Percentiles rank a stretch among this genome's conserved stretches.
phyloP scores from a whole-genome alignment of 2,888 invertebrate species.

The Caenorhabditis drosophilae region DNA sequence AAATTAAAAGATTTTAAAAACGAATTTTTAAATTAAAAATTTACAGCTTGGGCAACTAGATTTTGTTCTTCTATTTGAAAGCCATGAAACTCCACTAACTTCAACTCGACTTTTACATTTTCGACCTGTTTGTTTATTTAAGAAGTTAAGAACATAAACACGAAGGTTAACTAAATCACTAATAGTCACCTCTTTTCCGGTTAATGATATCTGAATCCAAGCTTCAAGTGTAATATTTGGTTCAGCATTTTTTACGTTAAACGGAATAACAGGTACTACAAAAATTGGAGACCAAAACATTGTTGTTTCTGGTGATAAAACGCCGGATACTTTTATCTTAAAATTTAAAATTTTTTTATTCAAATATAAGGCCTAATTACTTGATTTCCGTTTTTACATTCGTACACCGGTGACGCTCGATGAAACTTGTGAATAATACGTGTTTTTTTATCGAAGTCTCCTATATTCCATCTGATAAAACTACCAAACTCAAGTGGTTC shows the following conservation, averaged over 20 bases:
- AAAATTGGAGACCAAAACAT: conserved; percentile 20
- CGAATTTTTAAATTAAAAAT: background rate
- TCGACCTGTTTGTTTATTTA: too few relatives aligned
- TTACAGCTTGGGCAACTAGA: conserved; percentile 17
- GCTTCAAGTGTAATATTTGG: background rate
- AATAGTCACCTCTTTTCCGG: too few relatives aligned
- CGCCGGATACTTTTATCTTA: too few relatives aligned
- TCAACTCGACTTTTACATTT: background rate
- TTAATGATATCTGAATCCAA: background rate
- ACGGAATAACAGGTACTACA: too few relatives aligned
- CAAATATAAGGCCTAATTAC: conserved; percentile 7
- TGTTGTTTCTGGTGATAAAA: conserved; percentile 10
- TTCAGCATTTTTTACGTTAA: too few relatives aligned
- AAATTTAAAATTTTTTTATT: too few relatives aligned
- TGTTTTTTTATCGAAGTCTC: conserved; percentile 6
- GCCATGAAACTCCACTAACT: conserved; percentile 7
- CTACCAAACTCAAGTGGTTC: conserved; percentile 22
- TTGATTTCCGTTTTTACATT: background rate
- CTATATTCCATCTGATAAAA: conserved; percentile 11
- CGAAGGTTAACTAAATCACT: too few relatives aligned
- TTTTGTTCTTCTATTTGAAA: conserved; percentile 11
- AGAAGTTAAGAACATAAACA: too few relatives aligned
- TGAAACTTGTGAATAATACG: background rate
- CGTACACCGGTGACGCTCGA: conserved; percentile 11
- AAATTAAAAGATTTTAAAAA: background rate